Evolutionary conservation across 2,113 vertebrate species (phyloP).

Genomic region (Pavo muticus): DNA sequence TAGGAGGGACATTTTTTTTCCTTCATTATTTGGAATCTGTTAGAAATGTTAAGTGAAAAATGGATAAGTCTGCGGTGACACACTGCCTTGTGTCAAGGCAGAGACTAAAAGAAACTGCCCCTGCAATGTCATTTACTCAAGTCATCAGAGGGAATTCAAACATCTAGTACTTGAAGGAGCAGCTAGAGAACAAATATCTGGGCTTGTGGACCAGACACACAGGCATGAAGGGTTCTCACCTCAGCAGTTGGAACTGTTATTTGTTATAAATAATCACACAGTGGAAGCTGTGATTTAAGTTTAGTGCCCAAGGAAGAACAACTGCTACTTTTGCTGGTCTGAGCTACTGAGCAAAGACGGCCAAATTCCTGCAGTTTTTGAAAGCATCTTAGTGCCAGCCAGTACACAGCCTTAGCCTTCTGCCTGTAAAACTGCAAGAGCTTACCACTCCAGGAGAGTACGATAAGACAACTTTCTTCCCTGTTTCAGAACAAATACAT

Average conservation of each 20-base stretch:
- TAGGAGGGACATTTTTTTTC: neutral
- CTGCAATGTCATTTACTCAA: neutral
- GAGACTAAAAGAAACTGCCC: neutral
- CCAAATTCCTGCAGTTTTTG: neutral
- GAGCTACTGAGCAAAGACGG: accelerated
- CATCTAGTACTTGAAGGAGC: neutral
- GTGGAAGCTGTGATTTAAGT: neutral
- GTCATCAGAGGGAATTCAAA: neutral
- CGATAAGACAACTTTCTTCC: neutral
- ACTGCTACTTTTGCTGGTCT: neutral
- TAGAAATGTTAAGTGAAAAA: neutral
- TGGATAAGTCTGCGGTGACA: neutral
- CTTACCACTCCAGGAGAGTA: neutral
- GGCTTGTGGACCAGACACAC: neutral
- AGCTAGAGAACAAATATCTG: neutral
- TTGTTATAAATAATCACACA: neutral
- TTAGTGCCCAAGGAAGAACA: neutral
- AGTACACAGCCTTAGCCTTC: neutral
- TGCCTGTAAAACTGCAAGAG: neutral
- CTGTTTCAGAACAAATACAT: neutral
- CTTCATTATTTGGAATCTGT: neutral
- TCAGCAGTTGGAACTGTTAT: neutral
- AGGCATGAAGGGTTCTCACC: neutral
- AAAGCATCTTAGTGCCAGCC: neutral
- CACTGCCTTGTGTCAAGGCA: neutral